Base-by-base conservation (phyloP, 2,113 vertebrate genomes). In the Macquaria ambigua region DNA sequence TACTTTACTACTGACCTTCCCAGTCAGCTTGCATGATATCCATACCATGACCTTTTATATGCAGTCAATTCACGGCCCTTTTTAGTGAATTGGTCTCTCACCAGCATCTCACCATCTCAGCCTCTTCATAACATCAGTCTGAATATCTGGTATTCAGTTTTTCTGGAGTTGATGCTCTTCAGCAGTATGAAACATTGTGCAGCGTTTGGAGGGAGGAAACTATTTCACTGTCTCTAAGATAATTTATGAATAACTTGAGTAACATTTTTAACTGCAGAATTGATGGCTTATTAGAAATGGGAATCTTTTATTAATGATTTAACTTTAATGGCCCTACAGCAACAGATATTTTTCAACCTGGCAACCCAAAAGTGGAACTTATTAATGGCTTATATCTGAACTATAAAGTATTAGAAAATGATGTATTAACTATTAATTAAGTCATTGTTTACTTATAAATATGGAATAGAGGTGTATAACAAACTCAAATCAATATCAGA, bases 31-130 rank as follows among this genome's bases (percentile, higher is more conserved):
- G 92, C 92, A 94, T 93, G 78, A 84, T 74, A 78, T 90, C 76
- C 93, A 93, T 93, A 90, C 79, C 88, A 90, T 91, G 69, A 86
- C 61, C 70, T 89, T 34, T 53, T 81, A 83, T 86, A 88, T 81
- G 75, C 87, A 81, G 89, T 84, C 89, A 76, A 79, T 88, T 92
- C 90, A 88, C 86, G 80, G 63, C 78, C 66, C 84, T 62, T 74
- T 85, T 73, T 48, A 87, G 88, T 83, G 83, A 92, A 76, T 83
- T 71, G 82, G 75, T 86, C 50, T 87, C 81, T 91, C 92, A 87
- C 91, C 89, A 78, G 84, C 94, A 92, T 93, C 76, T 86, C 87
- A 78, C 83, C 93, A 94, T 93, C 87, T 84, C 92, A 82, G 66
- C 77, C 83, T 89, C 46, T 25, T 84, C 92, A 93, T 91, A 61